Evolutionary conservation across 2,797 vertebrate species (phyloP), one percentile per base, ranked within the genome.

Genomic region (Myotis planiceps): DNA sequence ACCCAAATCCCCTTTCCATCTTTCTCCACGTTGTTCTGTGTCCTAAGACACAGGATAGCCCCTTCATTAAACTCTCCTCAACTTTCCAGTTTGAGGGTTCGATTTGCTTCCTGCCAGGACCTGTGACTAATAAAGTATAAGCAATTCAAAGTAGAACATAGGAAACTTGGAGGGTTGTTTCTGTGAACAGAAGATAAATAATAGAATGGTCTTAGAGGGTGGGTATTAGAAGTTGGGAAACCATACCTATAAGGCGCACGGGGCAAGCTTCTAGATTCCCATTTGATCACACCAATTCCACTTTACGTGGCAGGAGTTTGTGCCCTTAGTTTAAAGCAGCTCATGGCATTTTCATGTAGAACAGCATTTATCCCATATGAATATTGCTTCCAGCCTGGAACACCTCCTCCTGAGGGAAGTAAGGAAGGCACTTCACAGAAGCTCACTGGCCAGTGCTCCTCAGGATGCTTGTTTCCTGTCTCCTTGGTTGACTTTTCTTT

Each of bases 231-330:
- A 18, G 27, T 53, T 5, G 8, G 27, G 42, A 74, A 92, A 78
- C 4, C 0, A 0, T 21, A 78, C 15, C 42, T 5, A 6, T 2
- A 15, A 5, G 10, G 12, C 18, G 12, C 27, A n/a, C 25, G 7
- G 39, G 51, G 12, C 0, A 8, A 6, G 3, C 9, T 15, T 63
- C 72, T 14, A 5, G 29, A 27, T 23, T 55, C 32, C 18, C 9
- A 5, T 4, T 25, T 19, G 8, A 14, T 18, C 60, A 25, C 6
- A 23, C 58, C 68, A 53, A 49, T 6, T 37, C 32, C 12, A 2
- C 0, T 16, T 18, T 55, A 29, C 0, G 0, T 1, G 14, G 23
- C 18, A 14, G 5, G 82, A 74, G 12, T 49, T 42, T 27, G 51
- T 39, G 16, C 23, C 34, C 45, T 92, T 23, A 9, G 53, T 42